A percentile compares a stretch with the other conserved stretches of the same genome.
These are phyloP conservation scores for Orchesellides sinensis DNA, from an alignment of 2,888 invertebrate genomes.

Conservation along the genomic window DNA sequence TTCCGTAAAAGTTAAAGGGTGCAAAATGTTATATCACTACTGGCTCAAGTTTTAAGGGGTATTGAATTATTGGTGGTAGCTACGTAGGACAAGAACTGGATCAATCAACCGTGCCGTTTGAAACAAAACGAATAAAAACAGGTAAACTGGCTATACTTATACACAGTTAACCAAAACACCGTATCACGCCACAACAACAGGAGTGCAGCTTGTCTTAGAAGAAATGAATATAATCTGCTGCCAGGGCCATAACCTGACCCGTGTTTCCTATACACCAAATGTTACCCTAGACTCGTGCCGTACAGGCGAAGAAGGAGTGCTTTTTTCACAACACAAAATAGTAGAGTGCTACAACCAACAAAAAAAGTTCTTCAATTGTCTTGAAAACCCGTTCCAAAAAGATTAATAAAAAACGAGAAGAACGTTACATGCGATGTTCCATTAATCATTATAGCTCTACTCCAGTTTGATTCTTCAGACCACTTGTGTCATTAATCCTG, in stretches of 20 bases:
- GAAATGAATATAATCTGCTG: slow-evolving; percentile 31
- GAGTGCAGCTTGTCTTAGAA: slow-evolving; percentile 1
- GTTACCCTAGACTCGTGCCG: slow-evolving; percentile 56
- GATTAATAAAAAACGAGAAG: neutral
- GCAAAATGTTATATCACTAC: neutral
- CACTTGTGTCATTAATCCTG: neutral
- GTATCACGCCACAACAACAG: neutral
- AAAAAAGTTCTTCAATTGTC: neutral
- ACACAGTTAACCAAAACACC: neutral
- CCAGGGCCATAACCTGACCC: slow-evolving; percentile 68
- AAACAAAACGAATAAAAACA: slow-evolving; percentile 3
- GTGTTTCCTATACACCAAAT: slow-evolving; percentile 67
- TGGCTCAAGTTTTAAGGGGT: neutral
- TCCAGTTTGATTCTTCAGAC: slow-evolving; percentile 1
- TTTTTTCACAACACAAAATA: neutral
- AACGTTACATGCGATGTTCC: slow-evolving; percentile 21
- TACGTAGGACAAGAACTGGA: slow-evolving; percentile 17
- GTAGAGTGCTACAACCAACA: too few species aligned
- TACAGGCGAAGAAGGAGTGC: slow-evolving; percentile 11
- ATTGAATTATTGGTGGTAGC: neutral
- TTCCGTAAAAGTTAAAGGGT: slow-evolving; percentile 10
- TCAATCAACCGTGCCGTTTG: slow-evolving; percentile 2
- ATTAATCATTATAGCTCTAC: slow-evolving; percentile 8
- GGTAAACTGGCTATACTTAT: slow-evolving; percentile 8
- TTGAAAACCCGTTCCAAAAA: slow-evolving; percentile 7